Conservation (phyloP, 2,888 invertebrate species). For the Hyposoter didymator region DNA sequence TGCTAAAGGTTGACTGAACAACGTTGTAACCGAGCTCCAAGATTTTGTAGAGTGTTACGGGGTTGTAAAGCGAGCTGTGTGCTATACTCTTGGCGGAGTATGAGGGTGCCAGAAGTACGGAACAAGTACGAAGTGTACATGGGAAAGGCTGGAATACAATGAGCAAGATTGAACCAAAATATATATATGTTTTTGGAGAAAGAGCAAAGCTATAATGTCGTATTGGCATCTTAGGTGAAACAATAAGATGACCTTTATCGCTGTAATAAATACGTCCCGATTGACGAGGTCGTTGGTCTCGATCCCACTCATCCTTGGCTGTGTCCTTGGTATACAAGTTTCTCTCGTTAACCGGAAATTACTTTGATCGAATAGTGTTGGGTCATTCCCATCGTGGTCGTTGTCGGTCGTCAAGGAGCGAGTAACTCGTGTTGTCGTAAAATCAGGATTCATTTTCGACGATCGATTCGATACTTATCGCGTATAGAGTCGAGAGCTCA, state of each 20-base stretch:
- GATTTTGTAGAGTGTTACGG: conserved; percentile 66
- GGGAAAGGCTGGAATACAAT: conserved; percentile 10
- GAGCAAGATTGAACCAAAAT: conserved; percentile 21
- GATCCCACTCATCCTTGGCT: background rate
- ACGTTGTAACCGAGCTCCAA: conserved; percentile 70
- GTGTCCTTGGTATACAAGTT: conserved; percentile 12
- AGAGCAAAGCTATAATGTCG: conserved; percentile 42
- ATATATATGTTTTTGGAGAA: conserved; percentile 27
- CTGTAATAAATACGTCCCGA: conserved; percentile 68
- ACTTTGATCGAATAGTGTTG: conserved; percentile 63
- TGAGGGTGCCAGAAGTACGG: conserved; percentile 37
- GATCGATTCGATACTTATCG: conserved; percentile 61
- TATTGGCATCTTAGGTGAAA: conserved; percentile 71
- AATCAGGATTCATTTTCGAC: conserved; percentile 61
- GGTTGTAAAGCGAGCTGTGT: conserved; percentile 72
- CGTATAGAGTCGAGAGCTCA: background rate
- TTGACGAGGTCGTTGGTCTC: conserved; percentile 58
- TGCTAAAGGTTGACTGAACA: conserved; percentile 64
- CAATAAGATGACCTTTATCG: conserved; percentile 81
- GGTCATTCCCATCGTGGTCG: conserved; percentile 60
- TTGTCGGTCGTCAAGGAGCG: conserved; percentile 30
- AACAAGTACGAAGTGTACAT: conserved; percentile 18
- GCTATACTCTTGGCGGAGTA: conserved; percentile 63
- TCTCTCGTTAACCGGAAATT: conserved; percentile 67
- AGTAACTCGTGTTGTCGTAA: conserved; percentile 58